Evolutionary conservation across 1,140 invertebrate genomes (phyloP).

Genomic region (Lepidostoma basale): DNA sequence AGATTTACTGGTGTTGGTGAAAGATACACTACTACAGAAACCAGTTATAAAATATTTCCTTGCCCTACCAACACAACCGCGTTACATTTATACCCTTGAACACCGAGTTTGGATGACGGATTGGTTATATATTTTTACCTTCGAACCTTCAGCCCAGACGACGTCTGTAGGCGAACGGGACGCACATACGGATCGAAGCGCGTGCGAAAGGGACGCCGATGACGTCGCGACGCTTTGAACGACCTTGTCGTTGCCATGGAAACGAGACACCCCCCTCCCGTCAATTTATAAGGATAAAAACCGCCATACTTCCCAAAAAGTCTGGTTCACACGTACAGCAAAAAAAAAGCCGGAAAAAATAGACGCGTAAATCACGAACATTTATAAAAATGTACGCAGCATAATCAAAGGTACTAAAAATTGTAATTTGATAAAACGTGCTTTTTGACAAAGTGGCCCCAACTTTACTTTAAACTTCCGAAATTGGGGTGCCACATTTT

Average conservation of each 20-base stretch:
- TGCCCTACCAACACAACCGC: not conserved
- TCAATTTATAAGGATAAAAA: slow-evolving; percentile 4
- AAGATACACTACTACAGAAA: not conserved
- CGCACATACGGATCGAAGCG: not conserved
- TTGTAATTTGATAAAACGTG: not conserved
- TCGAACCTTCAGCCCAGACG: not conserved
- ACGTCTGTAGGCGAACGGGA: not conserved
- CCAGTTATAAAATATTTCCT: not conserved
- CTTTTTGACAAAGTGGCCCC: not conserved
- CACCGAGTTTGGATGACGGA: not conserved
- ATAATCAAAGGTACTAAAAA: not conserved
- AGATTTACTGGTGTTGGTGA: too few species aligned
- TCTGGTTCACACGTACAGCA: not conserved
- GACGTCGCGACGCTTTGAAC: slow-evolving; percentile 37
- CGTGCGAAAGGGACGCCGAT: slow-evolving; percentile 6
- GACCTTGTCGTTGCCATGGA: slow-evolving; percentile 43
- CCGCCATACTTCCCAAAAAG: slow-evolving; percentile 12
- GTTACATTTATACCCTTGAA: not conserved
- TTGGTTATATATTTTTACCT: not conserved
- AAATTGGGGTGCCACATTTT: not conserved
- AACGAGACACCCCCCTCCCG: slow-evolving; percentile 28
- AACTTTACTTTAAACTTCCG: not conserved
- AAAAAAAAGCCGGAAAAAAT: not conserved
- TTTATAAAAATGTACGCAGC: not conserved
- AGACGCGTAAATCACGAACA: not conserved